A percentile compares a stretch with the other conserved stretches of the same genome.
Conservation (phyloP, 2,888 invertebrate genomes). For the Metellina segmentata region DNA sequence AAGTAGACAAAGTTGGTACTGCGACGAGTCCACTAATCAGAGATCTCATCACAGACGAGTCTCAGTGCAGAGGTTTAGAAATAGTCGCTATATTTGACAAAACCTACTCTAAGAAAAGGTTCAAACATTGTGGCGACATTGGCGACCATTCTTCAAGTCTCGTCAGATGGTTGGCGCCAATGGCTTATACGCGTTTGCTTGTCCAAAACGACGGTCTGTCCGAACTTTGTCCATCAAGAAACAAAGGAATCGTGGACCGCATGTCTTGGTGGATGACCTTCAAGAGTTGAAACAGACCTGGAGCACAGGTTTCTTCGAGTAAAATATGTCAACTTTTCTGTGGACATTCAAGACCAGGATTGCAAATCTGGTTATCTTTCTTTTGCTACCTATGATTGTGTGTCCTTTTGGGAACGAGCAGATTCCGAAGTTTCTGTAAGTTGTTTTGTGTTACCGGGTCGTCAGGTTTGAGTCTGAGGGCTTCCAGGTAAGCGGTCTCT, state of each 20-base stretch:
- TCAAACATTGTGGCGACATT: conserved; percentile 10
- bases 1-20: no score
- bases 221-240: conserved; percentile 4
- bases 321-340: background rate
- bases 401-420: conserved; percentile 78
- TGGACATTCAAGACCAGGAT: background rate
- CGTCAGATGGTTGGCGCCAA: conserved; percentile 41
- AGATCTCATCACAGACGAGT: conserved; percentile 4
- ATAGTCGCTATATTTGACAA: conserved; percentile 24
- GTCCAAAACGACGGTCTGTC: conserved; percentile 4
- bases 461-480: conserved; percentile 91
- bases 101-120: conserved; percentile 18
- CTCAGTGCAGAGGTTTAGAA: conserved; percentile 41
- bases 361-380: background rate
- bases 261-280: background rate
- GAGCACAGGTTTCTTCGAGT: background rate
- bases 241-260: background rate
- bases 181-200: background rate
- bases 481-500: conserved; percentile 91
- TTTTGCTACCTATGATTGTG: conserved; percentile 60
- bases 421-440: conserved; percentile 87
- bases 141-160: conserved; percentile 17
- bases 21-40: background rate
- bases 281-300: background rate
- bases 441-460: conserved; percentile 94